Percentiles rank a stretch among this genome's conserved stretches.
phyloP scores from a whole-genome alignment of 2,113 vertebrate genomes.

The Chionomys nivalis region DNA sequence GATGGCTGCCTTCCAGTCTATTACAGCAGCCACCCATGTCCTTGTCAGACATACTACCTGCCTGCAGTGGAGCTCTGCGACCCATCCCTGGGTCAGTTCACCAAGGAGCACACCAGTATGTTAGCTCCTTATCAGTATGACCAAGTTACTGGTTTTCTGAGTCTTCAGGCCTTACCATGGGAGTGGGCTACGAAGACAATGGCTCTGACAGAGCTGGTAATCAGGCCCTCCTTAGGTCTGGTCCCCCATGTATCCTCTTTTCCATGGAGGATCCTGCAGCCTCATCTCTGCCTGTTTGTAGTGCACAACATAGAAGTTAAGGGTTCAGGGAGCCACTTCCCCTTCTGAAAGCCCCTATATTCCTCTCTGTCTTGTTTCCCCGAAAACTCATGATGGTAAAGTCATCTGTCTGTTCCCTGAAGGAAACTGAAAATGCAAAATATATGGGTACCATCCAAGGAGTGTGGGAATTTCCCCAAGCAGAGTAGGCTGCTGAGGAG shows the following conservation, averaged over 20 bases:
- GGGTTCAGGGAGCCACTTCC: background rate
- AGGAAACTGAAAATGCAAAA: background rate
- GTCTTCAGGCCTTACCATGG: background rate
- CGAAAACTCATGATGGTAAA: background rate
- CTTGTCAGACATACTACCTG: background rate
- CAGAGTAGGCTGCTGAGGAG: background rate
- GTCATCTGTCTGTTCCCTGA: background rate
- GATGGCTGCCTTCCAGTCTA: background rate
- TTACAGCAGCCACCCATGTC: accelerated
- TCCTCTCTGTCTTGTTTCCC: background rate
- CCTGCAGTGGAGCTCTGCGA: background rate
- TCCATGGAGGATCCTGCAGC: background rate
- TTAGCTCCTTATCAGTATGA: background rate
- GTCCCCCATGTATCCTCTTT: too few species aligned
- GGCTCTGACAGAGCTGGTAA: accelerated
- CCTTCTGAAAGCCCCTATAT: accelerated
- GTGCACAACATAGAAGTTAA: background rate
- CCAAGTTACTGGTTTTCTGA: background rate
- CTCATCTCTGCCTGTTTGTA: accelerated
- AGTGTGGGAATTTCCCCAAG: background rate
- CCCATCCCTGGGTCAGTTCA: background rate
- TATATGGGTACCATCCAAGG: background rate
- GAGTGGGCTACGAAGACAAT: accelerated
- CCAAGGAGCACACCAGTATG: accelerated
- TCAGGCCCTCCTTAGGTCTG: background rate